Conservation (phyloP, 2,888 invertebrate genomes). For the Myathropa florea region DNA sequence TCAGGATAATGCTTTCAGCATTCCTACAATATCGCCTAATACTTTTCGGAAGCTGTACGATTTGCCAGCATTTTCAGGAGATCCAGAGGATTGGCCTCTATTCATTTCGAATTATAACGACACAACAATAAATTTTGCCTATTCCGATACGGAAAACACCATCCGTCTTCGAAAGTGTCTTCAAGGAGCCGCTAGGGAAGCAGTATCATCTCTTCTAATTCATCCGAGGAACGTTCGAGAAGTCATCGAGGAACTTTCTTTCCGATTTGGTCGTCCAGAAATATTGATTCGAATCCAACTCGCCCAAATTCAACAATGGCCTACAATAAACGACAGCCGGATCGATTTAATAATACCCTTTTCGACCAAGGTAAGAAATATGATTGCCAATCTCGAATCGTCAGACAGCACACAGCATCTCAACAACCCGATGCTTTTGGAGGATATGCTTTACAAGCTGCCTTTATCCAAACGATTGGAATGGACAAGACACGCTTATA, state of each 20-base stretch:
- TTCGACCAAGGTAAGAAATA: not conserved
- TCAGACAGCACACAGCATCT: not conserved
- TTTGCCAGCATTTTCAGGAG: constrained; percentile 56
- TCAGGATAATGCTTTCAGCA: no score
- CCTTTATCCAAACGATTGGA: not conserved
- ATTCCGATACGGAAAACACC: constrained; percentile 48
- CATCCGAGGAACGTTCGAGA: constrained; percentile 41
- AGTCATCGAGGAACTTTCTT: constrained; percentile 36
- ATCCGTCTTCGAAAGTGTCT: constrained; percentile 44
- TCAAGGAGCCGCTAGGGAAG: constrained; percentile 39
- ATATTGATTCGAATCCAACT: constrained; percentile 53
- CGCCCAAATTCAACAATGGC: not conserved
- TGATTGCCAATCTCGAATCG: not conserved
- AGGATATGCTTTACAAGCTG: not conserved
- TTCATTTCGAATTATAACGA: constrained; percentile 49
- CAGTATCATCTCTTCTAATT: constrained; percentile 50
- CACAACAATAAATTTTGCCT: constrained; percentile 37
- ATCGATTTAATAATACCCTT: not conserved
- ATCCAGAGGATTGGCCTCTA: constrained; percentile 63
- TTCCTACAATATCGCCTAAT: no score
- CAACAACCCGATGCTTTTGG: not conserved
- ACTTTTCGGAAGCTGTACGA: constrained; percentile 33
- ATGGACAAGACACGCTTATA: not conserved
- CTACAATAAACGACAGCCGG: not conserved
- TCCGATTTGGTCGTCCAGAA: constrained; percentile 53